phyloP scores from a whole-genome alignment of 2,113 vertebrate species.

The Indicator indicator region DNA sequence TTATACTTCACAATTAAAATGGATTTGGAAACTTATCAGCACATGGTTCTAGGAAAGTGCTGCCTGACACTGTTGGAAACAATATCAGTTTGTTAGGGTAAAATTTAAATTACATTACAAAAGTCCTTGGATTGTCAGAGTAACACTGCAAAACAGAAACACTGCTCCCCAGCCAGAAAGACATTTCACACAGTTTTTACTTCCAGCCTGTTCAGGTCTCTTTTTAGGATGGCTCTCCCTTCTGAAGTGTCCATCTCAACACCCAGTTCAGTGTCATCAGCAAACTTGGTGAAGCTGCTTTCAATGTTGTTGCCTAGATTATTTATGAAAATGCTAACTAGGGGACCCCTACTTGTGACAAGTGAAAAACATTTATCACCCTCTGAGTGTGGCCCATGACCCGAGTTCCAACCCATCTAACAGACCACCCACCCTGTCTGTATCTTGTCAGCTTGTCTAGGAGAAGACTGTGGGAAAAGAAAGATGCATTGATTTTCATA shows the following conservation, averaged over 20 bases:
- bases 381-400: not conserved
- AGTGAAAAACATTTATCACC: not conserved
- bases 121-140: not conserved
- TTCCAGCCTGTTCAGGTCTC: not conserved
- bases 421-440: not conserved
- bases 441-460: not conserved
- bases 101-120: not conserved
- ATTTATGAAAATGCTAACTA: not conserved
- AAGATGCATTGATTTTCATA: not conserved
- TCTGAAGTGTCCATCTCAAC: fast-evolving
- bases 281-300: not conserved
- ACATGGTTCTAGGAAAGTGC: not conserved
- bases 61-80: not conserved
- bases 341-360: not conserved
- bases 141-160: not conserved
- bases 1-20: not conserved
- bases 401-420: not conserved
- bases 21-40: not conserved
- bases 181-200: not conserved
- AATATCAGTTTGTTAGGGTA: not conserved
- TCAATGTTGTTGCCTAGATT: not conserved
- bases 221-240: not conserved
- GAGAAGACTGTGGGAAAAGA: not conserved
- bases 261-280: not conserved
- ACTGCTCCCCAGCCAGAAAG: too few species aligned